These are phyloP conservation scores for Parazoanthus darwini DNA, from an alignment of 92 coral and sea anemone genomes.

Conservation along the genomic window DNA sequence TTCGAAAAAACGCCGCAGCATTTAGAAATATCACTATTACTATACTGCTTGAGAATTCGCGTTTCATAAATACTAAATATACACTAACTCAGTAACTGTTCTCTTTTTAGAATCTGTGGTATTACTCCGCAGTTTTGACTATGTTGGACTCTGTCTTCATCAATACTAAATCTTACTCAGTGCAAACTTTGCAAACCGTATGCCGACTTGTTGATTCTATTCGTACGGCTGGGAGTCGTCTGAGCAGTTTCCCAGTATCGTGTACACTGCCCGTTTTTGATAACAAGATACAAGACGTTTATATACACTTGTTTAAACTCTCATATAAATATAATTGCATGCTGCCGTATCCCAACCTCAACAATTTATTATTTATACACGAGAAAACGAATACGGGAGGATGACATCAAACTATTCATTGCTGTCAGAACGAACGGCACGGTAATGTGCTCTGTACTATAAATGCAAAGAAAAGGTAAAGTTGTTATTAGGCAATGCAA, in stretches of 20 bases:
- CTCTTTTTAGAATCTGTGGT: constrained; percentile 4
- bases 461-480: no score
- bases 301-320: constrained; percentile 2
- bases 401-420: no score
- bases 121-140: constrained; percentile 1
- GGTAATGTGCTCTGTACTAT: no score
- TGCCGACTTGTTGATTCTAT: neutral
- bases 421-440: no score
- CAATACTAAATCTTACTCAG: constrained; percentile 5
- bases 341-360: constrained; percentile 10
- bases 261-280: constrained; percentile 2
- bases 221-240: neutral
- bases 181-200: neutral
- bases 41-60: neutral
- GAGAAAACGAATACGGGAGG: neutral
- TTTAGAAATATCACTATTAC: neutral
- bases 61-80: neutral
- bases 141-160: constrained; percentile 3
- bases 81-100: constrained; percentile 5
- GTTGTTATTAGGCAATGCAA: no score
- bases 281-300: constrained; percentile 2
- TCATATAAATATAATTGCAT: neutral
- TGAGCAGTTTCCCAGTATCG: neutral
- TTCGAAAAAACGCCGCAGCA: neutral
- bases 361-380: neutral